Evolutionary conservation across 2,888 invertebrate species (phyloP).

Genomic region (Timema cristinae): DNA sequence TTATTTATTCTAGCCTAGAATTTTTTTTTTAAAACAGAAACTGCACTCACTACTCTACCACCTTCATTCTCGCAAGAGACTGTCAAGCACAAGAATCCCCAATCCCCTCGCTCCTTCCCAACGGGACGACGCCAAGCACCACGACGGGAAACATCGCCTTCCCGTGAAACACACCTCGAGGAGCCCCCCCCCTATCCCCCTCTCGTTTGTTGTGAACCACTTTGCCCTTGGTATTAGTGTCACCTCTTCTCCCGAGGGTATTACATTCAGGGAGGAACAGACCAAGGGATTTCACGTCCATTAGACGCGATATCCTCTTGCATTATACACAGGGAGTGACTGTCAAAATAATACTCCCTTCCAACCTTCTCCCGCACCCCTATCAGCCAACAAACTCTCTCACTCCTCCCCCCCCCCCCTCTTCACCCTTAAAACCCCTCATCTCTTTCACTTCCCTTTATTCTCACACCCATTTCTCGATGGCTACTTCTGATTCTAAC

Average conservation of each 20-base stretch:
- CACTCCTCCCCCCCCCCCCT: neutral
- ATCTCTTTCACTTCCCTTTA: neutral
- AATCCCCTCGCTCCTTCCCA: too few species aligned
- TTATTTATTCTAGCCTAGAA: too few species aligned
- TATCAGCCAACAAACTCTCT: neutral
- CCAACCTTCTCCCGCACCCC: neutral
- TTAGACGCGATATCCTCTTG: slow-evolving; percentile 22
- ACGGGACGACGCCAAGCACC: too few species aligned
- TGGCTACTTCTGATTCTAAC: too few species aligned
- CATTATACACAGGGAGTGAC: slow-evolving; percentile 11
- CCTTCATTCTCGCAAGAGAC: too few species aligned
- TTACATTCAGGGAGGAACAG: slow-evolving; percentile 23
- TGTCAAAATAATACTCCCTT: slow-evolving; percentile 11
- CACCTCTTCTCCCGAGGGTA: slow-evolving; percentile 13
- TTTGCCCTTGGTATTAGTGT: slow-evolving; percentile 21
- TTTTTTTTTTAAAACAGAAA: too few species aligned
- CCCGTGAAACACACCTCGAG: too few species aligned
- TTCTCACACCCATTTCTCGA: neutral
- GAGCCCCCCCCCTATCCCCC: too few species aligned
- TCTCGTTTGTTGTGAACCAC: neutral
- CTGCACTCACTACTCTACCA: too few species aligned
- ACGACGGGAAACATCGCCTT: too few species aligned
- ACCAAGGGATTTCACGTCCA: slow-evolving; percentile 26
- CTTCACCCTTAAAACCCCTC: neutral
- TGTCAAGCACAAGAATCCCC: too few species aligned